phyloP scores from a whole-genome alignment of 35 echinoderm and acorn worm genomes.

The Diadema setosum region DNA sequence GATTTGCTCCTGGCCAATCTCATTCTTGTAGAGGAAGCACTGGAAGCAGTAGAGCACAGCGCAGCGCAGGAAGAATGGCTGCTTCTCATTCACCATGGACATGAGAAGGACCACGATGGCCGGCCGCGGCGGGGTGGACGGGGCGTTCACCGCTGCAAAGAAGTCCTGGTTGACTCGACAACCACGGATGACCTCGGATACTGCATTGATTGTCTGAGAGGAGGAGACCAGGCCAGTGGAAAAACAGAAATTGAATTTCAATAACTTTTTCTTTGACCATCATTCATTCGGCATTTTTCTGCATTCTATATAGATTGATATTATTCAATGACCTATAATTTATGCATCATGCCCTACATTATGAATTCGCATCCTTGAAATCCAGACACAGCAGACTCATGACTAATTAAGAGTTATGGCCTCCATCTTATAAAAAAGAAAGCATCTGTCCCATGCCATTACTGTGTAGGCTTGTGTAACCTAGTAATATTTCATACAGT shows the following conservation, averaged over 20 bases:
- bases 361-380: too few relatives aligned
- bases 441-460: too few relatives aligned
- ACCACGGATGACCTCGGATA: conserved; percentile 94
- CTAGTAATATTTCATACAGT: too few relatives aligned
- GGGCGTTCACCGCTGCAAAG: conserved; percentile 95
- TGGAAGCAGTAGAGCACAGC: conserved; percentile 98
- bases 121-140: conserved; percentile 88
- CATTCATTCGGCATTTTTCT: too few relatives aligned
- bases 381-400: too few relatives aligned
- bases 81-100: conserved; percentile 99
- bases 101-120: conserved; percentile 97
- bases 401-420: too few relatives aligned
- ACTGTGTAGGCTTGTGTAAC: too few relatives aligned
- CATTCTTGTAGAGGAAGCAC: conserved; percentile 97
- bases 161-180: conserved; percentile 84
- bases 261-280: background rate
- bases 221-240: background rate
- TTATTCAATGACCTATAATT: too few relatives aligned
- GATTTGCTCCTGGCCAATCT: conserved; percentile 94
- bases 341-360: too few relatives aligned
- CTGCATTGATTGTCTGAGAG: conserved; percentile 86
- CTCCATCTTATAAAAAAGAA: too few relatives aligned
- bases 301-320: too few relatives aligned
- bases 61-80: conserved; percentile 94
- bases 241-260: background rate